A percentile compares a stretch with the other conserved stretches of the same genome.
These are phyloP conservation scores for Coregonus suidteri DNA, from an alignment of 2,797 vertebrate genomes.

Conservation along the genomic window DNA sequence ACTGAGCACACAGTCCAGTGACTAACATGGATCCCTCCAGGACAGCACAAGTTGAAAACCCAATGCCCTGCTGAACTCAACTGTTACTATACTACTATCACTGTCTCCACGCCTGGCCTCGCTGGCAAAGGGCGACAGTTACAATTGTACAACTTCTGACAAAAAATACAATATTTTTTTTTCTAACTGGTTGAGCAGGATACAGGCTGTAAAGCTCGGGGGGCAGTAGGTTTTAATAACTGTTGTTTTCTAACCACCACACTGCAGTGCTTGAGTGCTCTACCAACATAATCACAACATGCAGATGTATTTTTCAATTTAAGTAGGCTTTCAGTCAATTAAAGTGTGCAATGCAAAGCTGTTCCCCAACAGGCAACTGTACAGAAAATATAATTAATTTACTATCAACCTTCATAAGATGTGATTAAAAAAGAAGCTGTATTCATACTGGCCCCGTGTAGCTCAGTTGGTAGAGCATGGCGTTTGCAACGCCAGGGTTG, in stretches of 20 bases:
- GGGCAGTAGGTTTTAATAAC: neutral
- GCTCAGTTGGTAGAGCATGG: no score
- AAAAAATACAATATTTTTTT: no score
- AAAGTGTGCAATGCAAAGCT: neutral
- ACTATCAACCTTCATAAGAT: neutral
- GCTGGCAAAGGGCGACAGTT: neutral
- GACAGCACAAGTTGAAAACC: neutral
- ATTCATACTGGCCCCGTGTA: no score
- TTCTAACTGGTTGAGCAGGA: constrained; percentile 18
- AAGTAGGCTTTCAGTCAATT: neutral
- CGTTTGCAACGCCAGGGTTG: no score
- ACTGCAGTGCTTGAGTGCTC: no score
- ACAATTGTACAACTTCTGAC: neutral
- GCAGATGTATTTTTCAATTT: constrained; percentile 1
- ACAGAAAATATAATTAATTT: neutral
- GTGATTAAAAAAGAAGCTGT: no score
- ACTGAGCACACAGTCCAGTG: neutral
- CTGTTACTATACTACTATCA: neutral
- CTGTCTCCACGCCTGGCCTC: neutral
- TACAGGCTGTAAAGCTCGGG: neutral
- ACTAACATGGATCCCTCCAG: neutral
- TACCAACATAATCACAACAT: constrained; percentile 7
- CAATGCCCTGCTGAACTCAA: neutral
- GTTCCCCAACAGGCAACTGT: neutral
- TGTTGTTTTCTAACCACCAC: neutral